A percentile compares a stretch with the other conserved stretches of the same genome.
phyloP scores from a whole-genome alignment of 2,113 vertebrate genomes.

The Amblyornis subalaris region DNA sequence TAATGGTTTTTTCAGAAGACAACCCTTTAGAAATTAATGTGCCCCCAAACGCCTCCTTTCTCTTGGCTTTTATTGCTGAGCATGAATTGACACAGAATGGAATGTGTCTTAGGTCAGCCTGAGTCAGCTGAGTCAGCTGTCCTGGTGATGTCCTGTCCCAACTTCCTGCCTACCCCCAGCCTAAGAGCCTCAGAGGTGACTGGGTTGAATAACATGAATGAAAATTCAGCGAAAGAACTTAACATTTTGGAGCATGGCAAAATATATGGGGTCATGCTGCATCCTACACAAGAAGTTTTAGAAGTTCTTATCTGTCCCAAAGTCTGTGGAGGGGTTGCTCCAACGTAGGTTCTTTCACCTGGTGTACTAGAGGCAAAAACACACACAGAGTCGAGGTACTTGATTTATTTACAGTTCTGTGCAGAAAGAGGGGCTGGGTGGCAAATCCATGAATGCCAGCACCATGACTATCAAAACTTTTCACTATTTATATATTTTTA shows the following conservation, averaged over 20 bases:
- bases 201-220: neutral
- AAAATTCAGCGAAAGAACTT: neutral
- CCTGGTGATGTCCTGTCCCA: neutral
- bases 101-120: neutral
- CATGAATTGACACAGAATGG: neutral
- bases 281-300: neutral
- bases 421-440: neutral
- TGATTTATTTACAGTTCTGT: neutral
- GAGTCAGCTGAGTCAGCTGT: neutral
- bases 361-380: neutral
- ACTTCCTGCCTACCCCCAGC: neutral
- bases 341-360: neutral
- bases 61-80: neutral
- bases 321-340: neutral
- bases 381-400: neutral
- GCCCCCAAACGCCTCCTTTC: rapidly evolving
- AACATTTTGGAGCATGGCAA: neutral
- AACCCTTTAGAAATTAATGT: rapidly evolving
- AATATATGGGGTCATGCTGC: no score
- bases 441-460: neutral
- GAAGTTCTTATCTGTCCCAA: neutral
- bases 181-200: rapidly evolving
- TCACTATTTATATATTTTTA: neutral
- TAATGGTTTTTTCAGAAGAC: neutral
- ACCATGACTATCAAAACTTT: neutral